Percentiles rank a stretch among this genome's conserved stretches.
Conservation (phyloP, 2,113 vertebrate species). For the Colistium nudipinnis region DNA sequence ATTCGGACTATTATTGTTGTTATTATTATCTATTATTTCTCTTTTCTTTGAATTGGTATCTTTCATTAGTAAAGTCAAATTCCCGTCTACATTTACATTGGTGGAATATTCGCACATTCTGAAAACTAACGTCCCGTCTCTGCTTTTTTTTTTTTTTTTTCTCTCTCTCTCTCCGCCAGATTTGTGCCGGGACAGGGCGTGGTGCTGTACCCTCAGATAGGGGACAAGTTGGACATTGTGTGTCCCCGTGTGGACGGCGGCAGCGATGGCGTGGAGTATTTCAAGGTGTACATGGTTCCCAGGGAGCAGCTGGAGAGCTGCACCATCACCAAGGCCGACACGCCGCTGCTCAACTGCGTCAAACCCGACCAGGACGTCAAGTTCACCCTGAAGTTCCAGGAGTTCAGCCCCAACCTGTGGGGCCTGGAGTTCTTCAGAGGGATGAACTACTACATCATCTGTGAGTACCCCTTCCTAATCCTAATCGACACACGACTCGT, state of each 20-base stretch:
- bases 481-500: too few relatives aligned
- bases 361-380: slow-evolving; percentile 99
- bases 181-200: slow-evolving; percentile 96
- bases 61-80: too few relatives aligned
- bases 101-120: too few relatives aligned
- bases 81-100: too few relatives aligned
- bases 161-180: slow-evolving; percentile 73
- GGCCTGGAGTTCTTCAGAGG: slow-evolving; percentile 97
- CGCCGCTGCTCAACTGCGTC: slow-evolving; percentile 97
- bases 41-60: too few relatives aligned
- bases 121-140: too few relatives aligned
- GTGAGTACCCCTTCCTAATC: slow-evolving; percentile 86
- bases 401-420: slow-evolving; percentile 99
- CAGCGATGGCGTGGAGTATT: slow-evolving; percentile 93
- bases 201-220: slow-evolving; percentile 98
- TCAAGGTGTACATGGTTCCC: slow-evolving; percentile 99
- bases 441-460: slow-evolving; percentile 99
- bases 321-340: slow-evolving; percentile 96
- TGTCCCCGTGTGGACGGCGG: slow-evolving; percentile 96
- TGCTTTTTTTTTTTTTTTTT: too few relatives aligned
- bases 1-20: too few relatives aligned
- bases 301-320: slow-evolving; percentile 96
- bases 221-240: slow-evolving; percentile 99
- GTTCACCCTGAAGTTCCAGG: slow-evolving; percentile 99
- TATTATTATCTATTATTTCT: too few relatives aligned